Conservation (phyloP, 2,888 invertebrate species). For the Exocentrus adspersus region DNA sequence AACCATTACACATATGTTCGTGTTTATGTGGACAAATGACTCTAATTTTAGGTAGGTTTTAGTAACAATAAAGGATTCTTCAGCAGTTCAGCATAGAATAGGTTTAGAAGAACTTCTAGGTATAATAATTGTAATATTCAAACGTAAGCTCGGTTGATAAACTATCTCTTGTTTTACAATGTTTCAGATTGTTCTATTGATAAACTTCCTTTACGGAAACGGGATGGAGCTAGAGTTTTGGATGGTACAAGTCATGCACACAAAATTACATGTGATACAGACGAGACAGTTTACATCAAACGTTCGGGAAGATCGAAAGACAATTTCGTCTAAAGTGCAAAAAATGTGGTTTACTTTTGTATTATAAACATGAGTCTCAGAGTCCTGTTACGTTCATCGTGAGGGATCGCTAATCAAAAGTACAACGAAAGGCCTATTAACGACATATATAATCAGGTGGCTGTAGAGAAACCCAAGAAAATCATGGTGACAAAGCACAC, state of each 20-base stretch:
- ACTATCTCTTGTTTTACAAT: no score
- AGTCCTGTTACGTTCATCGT: conserved; percentile 91
- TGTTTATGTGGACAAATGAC: conserved; percentile 98
- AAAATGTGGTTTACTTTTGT: conserved; percentile 88
- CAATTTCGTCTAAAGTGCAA: conserved; percentile 91
- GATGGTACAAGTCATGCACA: conserved; percentile 95
- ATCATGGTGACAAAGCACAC: conserved; percentile 98
- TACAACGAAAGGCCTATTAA: conserved; percentile 78
- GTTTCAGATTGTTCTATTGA: conserved; percentile 84
- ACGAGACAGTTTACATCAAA: conserved; percentile 89
- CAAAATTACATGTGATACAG: conserved; percentile 91
- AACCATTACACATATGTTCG: conserved; percentile 96
- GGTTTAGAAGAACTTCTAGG: no score
- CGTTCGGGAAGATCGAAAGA: conserved; percentile 90
- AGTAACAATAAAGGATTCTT: no score
- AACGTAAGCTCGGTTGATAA: no score
- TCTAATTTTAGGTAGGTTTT: conserved; percentile 80
- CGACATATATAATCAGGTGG: conserved; percentile 82
- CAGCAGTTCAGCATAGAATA: no score
- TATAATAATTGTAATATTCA: no score
- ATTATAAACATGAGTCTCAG: conserved; percentile 88
- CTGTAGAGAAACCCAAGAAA: conserved; percentile 84
- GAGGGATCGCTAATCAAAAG: conserved; percentile 77
- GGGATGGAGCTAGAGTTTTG: conserved; percentile 93
- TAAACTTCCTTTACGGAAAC: conserved; percentile 86